Percentiles rank a stretch among this genome's conserved stretches.
Evolutionary conservation across 2,888 invertebrate species (phyloP).

Genomic region (Parapristionchus giblindavisi): DNA sequence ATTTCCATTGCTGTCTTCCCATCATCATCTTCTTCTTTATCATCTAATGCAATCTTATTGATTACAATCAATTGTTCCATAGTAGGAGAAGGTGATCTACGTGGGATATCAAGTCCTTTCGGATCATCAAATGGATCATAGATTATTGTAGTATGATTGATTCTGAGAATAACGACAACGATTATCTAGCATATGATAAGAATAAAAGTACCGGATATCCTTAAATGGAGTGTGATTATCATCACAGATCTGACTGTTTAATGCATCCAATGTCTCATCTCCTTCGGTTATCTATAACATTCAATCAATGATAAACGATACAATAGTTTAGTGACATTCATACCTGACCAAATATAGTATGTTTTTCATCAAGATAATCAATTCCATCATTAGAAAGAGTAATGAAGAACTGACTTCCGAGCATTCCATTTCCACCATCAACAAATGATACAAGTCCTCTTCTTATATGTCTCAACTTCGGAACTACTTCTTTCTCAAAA

Average conservation of each 20-base stretch:
- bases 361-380: conserved; percentile 85
- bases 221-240: conserved; percentile 87
- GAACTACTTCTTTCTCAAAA: conserved; percentile 89
- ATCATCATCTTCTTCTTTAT: conserved; percentile 75
- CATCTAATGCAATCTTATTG: conserved; percentile 64
- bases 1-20: conserved; percentile 87
- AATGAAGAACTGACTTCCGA: conserved; percentile 90
- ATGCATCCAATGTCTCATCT: conserved; percentile 80
- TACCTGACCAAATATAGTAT: conserved; percentile 91
- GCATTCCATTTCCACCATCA: conserved; percentile 87
- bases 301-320: not conserved
- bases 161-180: conserved; percentile 75
- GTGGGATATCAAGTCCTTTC: conserved; percentile 80
- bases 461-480: conserved; percentile 87
- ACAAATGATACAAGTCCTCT: conserved; percentile 78
- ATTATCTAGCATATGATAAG: not conserved
- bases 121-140: conserved; percentile 96
- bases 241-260: conserved; percentile 94
- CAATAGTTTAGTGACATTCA: no score
- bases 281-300: conserved; percentile 83
- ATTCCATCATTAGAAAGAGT: conserved; percentile 84
- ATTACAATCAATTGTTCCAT: conserved; percentile 74
- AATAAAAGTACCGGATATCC: conserved; percentile 78
- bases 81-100: conserved; percentile 87
- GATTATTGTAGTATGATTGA: conserved; percentile 93